These are phyloP conservation scores for Erpornis zantholeuca DNA, from an alignment of 2,113 vertebrate genomes.

Conservation along the genomic window DNA sequence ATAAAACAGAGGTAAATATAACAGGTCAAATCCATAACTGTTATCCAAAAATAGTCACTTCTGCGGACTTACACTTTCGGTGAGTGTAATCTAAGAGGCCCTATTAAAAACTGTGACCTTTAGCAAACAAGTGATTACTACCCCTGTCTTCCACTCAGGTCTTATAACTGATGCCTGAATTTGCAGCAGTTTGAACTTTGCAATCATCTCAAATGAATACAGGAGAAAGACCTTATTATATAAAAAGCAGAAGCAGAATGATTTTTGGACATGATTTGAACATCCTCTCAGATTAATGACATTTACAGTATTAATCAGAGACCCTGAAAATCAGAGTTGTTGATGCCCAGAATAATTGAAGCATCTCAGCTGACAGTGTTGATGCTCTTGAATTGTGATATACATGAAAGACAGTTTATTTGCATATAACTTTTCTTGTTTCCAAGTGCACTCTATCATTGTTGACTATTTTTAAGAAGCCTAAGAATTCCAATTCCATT, in stretches of 20 bases:
- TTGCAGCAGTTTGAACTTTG: conserved; percentile 12
- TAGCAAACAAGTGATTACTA: conserved; percentile 5
- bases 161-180: background rate
- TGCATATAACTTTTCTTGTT: background rate
- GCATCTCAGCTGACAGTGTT: background rate
- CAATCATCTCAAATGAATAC: background rate
- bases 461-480: background rate
- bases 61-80: background rate
- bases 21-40: background rate
- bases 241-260: background rate
- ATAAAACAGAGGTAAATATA: background rate
- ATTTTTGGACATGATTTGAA: conserved; percentile 20
- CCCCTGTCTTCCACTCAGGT: background rate
- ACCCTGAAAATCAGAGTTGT: background rate
- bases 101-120: conserved; percentile 16
- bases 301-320: background rate
- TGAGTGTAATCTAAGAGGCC: background rate
- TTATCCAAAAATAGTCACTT: background rate
- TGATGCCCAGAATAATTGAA: background rate
- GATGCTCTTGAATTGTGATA: background rate
- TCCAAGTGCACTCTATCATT: background rate
- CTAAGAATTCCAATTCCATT: background rate
- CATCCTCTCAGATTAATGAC: background rate
- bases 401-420: background rate
- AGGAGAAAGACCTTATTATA: background rate